A percentile compares a stretch with the other conserved stretches of the same genome.
These are phyloP conservation scores for Numenius phaeopus DNA, from an alignment of 2,797 vertebrate genomes.

Conservation along the genomic window DNA sequence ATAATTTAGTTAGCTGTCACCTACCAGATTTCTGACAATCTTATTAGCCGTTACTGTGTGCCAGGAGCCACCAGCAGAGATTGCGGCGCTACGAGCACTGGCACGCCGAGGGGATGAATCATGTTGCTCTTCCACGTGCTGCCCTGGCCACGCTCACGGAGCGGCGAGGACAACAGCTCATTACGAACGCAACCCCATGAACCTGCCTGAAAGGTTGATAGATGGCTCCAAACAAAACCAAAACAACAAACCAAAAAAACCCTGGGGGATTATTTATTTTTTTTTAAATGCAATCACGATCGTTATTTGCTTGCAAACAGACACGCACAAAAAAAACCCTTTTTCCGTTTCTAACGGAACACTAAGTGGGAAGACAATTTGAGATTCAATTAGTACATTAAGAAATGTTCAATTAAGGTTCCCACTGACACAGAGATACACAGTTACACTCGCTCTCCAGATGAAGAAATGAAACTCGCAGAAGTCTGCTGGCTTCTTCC, in stretches of 20 bases:
- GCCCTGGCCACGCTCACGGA: neutral
- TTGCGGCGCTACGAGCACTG: neutral
- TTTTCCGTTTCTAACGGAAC: neutral
- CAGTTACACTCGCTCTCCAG: neutral
- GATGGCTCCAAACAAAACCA: neutral
- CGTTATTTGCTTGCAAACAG: neutral
- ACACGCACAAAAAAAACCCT: no score
- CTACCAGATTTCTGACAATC: neutral
- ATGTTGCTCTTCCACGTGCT: neutral
- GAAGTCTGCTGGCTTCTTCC: neutral
- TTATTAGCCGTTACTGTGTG: neutral
- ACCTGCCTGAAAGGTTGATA: neutral
- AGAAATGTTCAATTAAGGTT: constrained; percentile 28
- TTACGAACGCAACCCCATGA: neutral
- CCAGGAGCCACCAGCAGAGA: neutral
- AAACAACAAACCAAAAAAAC: no score
- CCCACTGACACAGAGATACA: neutral
- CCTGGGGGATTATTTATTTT: neutral
- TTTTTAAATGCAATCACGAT: accelerated
- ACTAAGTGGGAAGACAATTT: neutral
- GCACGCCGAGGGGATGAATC: neutral
- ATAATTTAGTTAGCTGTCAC: neutral
- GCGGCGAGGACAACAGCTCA: neutral
- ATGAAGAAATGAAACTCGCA: neutral
- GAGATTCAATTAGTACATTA: neutral